A percentile compares a stretch with the other conserved stretches of the same genome.
Conservation (phyloP, 2,113 vertebrate species). For the Microcebus griseorufus region DNA sequence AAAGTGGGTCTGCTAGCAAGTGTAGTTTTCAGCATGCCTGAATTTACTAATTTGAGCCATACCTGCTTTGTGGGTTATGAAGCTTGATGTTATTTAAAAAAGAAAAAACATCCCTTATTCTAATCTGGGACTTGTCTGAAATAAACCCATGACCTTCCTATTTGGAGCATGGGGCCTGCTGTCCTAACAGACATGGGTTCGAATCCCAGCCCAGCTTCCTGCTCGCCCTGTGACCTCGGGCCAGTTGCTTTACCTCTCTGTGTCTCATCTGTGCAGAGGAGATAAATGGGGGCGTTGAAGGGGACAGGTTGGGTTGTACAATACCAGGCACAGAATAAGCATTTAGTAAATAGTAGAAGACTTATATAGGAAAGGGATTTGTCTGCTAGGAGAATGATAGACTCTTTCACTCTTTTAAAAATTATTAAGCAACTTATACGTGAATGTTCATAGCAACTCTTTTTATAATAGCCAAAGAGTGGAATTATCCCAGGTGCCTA, state of each 20-base stretch:
- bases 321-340: not conserved
- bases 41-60: not conserved
- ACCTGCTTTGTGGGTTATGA: not conserved
- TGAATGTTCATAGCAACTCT: not conserved
- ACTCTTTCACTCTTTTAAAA: not conserved
- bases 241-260: not conserved
- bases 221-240: not conserved
- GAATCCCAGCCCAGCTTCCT: not conserved
- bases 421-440: not conserved
- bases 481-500: fast-evolving
- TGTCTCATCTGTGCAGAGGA: not conserved
- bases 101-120: not conserved
- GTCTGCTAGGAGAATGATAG: not conserved
- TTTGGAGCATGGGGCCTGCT: too few species aligned
- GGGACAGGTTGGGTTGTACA: too few species aligned
- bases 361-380: not conserved
- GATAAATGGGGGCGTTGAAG: too few species aligned
- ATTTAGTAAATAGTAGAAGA: not conserved
- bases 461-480: not conserved
- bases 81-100: not conserved
- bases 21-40: fast-evolving
- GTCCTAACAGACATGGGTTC: not conserved
- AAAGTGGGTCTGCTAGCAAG: too few species aligned
- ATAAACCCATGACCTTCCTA: not conserved
- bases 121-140: not conserved